phyloP scores from a whole-genome alignment of 2,888 invertebrate genomes.

The Odontocolon sp. region DNA sequence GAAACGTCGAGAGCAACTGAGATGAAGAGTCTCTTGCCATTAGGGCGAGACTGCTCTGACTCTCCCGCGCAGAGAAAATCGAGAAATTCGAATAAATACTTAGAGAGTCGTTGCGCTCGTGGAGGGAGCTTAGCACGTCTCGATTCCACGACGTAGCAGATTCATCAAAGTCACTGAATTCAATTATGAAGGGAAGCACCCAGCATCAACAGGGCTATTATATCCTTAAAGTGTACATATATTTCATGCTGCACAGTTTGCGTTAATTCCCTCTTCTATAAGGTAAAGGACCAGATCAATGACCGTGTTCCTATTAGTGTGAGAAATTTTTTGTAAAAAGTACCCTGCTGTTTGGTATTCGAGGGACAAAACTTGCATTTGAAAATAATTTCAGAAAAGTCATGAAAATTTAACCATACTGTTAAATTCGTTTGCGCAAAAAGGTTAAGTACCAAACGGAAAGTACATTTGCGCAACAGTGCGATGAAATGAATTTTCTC shows the following conservation, averaged over 20 bases:
- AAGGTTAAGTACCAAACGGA: too few species aligned
- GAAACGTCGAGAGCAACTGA: conserved; percentile 29
- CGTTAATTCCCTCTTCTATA: conserved; percentile 3
- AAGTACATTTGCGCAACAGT: too few species aligned
- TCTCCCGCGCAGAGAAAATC: conserved; percentile 16
- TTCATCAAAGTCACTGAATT: conserved; percentile 75
- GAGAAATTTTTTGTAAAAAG: too few species aligned
- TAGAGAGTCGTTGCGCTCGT: background rate
- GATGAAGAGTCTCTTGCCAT: conserved; percentile 23
- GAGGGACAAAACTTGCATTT: too few species aligned
- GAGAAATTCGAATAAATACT: conserved; percentile 63
- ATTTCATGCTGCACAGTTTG: conserved; percentile 27
- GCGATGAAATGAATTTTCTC: too few species aligned
- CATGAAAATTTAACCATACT: too few species aligned
- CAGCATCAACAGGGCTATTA: conserved; percentile 22
- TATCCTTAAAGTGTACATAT: conserved; percentile 25
- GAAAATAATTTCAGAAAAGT: too few species aligned
- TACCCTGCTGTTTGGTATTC: too few species aligned
- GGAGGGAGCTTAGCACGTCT: background rate
- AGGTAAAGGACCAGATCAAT: too few species aligned
- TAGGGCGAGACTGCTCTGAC: background rate
- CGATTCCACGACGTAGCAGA: conserved; percentile 37
- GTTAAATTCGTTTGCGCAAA: too few species aligned
- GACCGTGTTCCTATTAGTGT: too few species aligned
- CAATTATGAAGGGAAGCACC: conserved; percentile 62